These are phyloP conservation scores for Spinus olivaceus DNA, from an alignment of 2,797 vertebrate genomes.

Conservation along the genomic window DNA sequence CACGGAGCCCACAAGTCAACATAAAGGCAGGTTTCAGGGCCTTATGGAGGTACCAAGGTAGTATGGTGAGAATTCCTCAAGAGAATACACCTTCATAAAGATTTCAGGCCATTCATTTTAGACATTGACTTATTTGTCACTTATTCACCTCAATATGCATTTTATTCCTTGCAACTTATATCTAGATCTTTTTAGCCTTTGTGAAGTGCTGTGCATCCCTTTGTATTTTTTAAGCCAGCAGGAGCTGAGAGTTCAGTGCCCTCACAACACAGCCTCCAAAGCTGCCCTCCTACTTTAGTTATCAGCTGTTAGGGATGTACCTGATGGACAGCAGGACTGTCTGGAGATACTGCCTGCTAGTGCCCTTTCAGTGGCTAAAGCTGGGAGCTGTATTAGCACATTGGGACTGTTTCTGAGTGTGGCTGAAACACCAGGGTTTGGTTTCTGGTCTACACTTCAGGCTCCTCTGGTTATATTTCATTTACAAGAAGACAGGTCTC, in stretches of 20 bases:
- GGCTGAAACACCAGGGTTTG: neutral
- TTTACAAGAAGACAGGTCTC: neutral
- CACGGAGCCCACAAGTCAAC: neutral
- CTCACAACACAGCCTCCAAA: neutral
- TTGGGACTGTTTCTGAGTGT: neutral
- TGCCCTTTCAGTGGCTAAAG: neutral
- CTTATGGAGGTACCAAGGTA: neutral
- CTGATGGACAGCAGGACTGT: neutral
- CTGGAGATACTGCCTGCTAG: neutral
- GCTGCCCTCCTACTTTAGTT: neutral
- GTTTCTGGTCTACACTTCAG: neutral
- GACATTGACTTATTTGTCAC: neutral
- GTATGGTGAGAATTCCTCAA: neutral
- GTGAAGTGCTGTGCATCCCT: neutral
- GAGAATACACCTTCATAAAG: neutral
- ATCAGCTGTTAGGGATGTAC: neutral
- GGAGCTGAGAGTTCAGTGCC: neutral
- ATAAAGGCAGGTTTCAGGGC: neutral
- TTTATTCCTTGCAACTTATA: neutral
- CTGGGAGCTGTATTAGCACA: neutral
- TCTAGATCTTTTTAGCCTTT: neutral
- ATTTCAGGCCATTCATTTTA: neutral
- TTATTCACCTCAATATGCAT: neutral
- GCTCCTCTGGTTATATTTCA: neutral
- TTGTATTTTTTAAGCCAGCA: neutral